Evolutionary conservation across 37 sponge, comb jelly and placozoan genomes (phyloP), one percentile per base, ranked within the genome.

Genomic region (Crambe crambe): DNA sequence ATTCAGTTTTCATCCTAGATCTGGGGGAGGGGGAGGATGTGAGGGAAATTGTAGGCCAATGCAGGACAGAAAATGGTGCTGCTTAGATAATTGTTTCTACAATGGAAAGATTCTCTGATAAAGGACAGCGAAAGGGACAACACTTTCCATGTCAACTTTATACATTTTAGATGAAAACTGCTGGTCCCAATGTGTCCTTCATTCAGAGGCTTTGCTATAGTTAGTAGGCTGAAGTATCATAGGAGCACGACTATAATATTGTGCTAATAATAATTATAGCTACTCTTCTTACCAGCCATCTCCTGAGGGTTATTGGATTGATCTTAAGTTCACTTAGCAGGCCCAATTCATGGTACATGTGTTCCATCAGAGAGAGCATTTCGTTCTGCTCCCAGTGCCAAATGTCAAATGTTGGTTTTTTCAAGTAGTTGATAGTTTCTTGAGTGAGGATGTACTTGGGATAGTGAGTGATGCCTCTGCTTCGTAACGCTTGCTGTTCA

Each of bases 321-420:
- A 91, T 95, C 26, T 82, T 56, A 65, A 90, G 79, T 47, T 85
- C 77, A 1, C 70, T 56, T 58, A 88, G 65, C 20, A 95, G 81
- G 58, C 83, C 89, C 68, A 95, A 68, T 64, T 95, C 92, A 6
- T 74, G 44, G 78, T 85, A 95, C 95, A 95, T 95, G 81, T 91
- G 92, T 72, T 95, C 92, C 74, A 95, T 41, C 4, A 95, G 87
- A 36, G 56, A 81, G 83, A 92, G 81, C 92, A 95, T 91, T 84
- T 92, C 93, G 69, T 84, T 80, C 15, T 76, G 72, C 31, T 95
- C 92, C 95, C 95, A 95, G 59, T 95, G 86, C 95, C 95, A 91
- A 23, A 89, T 91, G 57, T 95, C 81, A 77, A 91, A 91, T 25
- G 92, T 88, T 1, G 92, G 95, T 54, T 79, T 95, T 83, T 91